phyloP scores from a whole-genome alignment of 2,797 vertebrate genomes.

The Toxotes lorentzi region DNA sequence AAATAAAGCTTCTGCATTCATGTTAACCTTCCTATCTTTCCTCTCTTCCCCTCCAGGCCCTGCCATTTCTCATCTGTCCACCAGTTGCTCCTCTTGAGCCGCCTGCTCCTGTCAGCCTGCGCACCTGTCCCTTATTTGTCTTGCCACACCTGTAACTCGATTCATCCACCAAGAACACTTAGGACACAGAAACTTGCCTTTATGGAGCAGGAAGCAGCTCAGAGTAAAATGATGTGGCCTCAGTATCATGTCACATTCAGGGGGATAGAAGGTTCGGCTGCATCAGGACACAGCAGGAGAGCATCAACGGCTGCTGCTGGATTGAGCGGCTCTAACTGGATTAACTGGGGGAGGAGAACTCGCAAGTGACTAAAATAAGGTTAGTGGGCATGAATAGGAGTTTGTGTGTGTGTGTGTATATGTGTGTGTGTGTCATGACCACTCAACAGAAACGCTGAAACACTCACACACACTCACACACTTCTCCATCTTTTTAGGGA shows the following conservation, averaged over 20 bases:
- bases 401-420: constrained; percentile 20
- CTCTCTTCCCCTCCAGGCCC: not conserved
- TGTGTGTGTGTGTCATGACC: not conserved
- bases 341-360: constrained; percentile 57
- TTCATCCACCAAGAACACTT: not conserved
- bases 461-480: not conserved
- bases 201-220: not conserved
- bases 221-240: not conserved
- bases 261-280: constrained; percentile 24
- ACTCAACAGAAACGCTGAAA: not conserved
- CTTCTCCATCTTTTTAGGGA: constrained; percentile 2
- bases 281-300: constrained; percentile 54
- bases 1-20: not conserved
- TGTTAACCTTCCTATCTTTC: not conserved
- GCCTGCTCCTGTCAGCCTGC: not conserved
- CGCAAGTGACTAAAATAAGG: constrained; percentile 64
- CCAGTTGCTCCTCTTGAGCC: not conserved
- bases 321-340: constrained; percentile 61
- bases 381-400: constrained; percentile 56
- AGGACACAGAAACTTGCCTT: not conserved
- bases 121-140: not conserved
- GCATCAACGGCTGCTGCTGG: constrained; percentile 63
- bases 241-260: constrained; percentile 4
- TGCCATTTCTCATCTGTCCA: not conserved
- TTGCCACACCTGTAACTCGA: not conserved